phyloP scores from a whole-genome alignment of 2,888 invertebrate genomes.

The Pyrgus malvae region DNA sequence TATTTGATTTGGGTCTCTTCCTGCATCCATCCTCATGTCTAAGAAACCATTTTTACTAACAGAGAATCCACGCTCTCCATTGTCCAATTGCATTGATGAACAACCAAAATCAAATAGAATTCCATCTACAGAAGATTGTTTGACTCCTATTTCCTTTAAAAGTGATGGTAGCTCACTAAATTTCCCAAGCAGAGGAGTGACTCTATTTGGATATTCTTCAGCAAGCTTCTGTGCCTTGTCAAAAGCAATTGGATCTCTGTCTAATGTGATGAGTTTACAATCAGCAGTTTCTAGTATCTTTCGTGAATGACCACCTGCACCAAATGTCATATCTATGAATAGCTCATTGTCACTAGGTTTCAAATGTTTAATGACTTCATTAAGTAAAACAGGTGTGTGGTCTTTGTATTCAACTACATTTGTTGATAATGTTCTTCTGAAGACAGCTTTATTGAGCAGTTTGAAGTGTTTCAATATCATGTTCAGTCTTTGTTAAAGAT shows the following conservation, averaged over 20 bases:
- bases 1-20: constrained; percentile 85
- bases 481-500: constrained; percentile 60
- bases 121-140: constrained; percentile 88
- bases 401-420: constrained; percentile 53
- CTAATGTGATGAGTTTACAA: constrained; percentile 89
- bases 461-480: constrained; percentile 50
- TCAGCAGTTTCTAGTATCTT: constrained; percentile 86
- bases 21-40: constrained; percentile 97
- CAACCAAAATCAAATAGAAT: constrained; percentile 96
- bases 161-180: constrained; percentile 93
- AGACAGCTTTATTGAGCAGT: constrained; percentile 34
- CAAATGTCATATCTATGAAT: constrained; percentile 97
- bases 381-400: constrained; percentile 89
- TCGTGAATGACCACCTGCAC: constrained; percentile 94
- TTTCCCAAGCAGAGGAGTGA: constrained; percentile 91
- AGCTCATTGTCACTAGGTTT: constrained; percentile 83
- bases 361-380: constrained; percentile 86
- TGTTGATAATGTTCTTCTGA: constrained; percentile 45
- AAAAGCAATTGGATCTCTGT: constrained; percentile 92
- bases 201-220: constrained; percentile 84
- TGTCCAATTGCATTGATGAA: constrained; percentile 97
- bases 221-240: constrained; percentile 85
- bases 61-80: constrained; percentile 91
- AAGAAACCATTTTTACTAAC: constrained; percentile 92
- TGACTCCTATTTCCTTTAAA: constrained; percentile 81